phyloP scores from a whole-genome alignment of 2,113 vertebrate genomes.

The Gallinago media region DNA sequence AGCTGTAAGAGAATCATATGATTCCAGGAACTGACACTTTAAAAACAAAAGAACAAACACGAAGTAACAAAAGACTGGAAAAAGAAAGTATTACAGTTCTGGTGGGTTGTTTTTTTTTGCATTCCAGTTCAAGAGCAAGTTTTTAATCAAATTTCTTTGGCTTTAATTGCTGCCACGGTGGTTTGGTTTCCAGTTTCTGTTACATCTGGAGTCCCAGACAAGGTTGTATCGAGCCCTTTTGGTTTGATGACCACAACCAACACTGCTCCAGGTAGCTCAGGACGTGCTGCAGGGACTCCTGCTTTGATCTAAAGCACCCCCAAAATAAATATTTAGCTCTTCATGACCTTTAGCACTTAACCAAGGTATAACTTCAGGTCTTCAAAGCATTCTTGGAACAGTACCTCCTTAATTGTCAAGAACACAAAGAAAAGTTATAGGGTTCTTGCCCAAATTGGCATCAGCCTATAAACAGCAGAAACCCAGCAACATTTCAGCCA shows the following conservation, averaged over 20 bases:
- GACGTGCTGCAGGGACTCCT: neutral
- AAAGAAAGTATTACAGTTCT: too few relatives aligned
- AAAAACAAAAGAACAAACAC: neutral
- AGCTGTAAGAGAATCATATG: neutral
- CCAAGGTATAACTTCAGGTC: neutral
- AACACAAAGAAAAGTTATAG: neutral
- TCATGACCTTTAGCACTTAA: neutral
- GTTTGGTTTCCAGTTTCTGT: neutral
- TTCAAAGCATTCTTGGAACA: neutral
- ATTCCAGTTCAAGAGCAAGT: accelerated
- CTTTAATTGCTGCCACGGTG: neutral
- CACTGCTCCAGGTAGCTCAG: neutral
- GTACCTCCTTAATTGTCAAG: neutral
- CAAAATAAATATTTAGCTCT: neutral
- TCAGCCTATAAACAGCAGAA: neutral
- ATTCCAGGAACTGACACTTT: neutral
- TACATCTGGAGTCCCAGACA: neutral
- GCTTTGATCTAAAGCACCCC: neutral
- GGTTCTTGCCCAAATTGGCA: neutral
- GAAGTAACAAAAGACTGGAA: neutral
- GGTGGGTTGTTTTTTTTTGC: neutral
- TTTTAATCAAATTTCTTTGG: neutral
- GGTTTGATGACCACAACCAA: neutral
- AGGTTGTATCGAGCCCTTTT: neutral
- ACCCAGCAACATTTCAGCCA: neutral